Base-by-base conservation (phyloP, 2,888 invertebrate genomes). In the Cantharis rustica region DNA sequence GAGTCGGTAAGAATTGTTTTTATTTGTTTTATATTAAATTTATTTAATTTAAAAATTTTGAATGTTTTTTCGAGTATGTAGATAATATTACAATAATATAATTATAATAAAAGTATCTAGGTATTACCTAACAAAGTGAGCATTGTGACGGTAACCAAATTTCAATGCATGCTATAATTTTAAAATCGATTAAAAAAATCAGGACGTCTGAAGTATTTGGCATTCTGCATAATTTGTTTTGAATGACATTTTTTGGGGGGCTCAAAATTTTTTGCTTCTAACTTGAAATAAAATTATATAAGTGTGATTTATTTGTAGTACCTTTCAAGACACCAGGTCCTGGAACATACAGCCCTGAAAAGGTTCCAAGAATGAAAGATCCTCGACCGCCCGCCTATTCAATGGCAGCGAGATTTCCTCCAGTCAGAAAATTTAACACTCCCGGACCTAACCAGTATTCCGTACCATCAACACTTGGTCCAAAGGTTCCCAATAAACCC, bases 371-470 rank as follows among this genome's bases (percentile, higher is more conserved):
- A 16, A 89, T 90, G 86, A 90, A 89, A 82, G 90, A 90, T 70
- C 88, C 87, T 31, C 88, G 91, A 72, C 89, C 93, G 23, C 93
- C 93, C 3, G 87, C 88, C 9, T 93, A 91, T 86, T 90, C 90
- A 0, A 90, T 93, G 85, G 89, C 90, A 62, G 87, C 88, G 23
- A 89, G 91, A 77, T 87, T 89, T 26, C 76, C 80, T 62, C 27
- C 70, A 15, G 68, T 79, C 16, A 82, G 79, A 16, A 85, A 84
- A 69, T 79, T 85, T 10, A 76, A 80, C 3, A 88, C 87, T 7
- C 93, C 93, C 0, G 93, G 92, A 17, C 91, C 93, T 23, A 93
- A 91, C 84, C 90, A 91, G 61, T 93, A 93, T 85, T 81, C 84
- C 31, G 82, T 90, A 23, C 91, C 91, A 5, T 85, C 89, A 0